phyloP scores from a whole-genome alignment of 2,797 vertebrate species.

The Podarcis lilfordi region DNA sequence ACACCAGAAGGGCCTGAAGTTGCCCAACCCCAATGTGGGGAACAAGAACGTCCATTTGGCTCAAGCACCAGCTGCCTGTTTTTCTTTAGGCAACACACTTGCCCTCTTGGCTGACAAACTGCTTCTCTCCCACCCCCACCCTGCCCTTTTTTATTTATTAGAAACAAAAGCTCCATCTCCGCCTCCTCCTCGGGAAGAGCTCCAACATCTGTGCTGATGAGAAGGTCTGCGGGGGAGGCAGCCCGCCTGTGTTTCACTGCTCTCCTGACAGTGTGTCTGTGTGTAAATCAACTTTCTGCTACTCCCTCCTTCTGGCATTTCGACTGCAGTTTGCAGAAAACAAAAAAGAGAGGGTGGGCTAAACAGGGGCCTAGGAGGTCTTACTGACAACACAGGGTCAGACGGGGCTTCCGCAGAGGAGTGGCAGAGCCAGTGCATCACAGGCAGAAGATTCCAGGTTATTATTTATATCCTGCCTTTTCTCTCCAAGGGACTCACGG shows the following conservation, averaged over 20 bases:
- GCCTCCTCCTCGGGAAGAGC: background rate
- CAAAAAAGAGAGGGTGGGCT: no score
- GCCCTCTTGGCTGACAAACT: background rate
- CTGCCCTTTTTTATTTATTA: background rate
- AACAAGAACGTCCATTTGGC: no score
- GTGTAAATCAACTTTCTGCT: background rate
- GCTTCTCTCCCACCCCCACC: background rate
- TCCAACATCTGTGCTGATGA: background rate
- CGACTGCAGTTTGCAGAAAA: background rate
- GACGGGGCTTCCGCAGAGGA: background rate
- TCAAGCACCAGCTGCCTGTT: no score
- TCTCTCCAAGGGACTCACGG: no score
- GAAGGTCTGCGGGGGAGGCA: background rate
- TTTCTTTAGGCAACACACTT: no score
- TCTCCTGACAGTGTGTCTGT: background rate
- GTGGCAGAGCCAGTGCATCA: background rate
- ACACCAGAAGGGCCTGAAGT: no score
- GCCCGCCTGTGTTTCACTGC: background rate
- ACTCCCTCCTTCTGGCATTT: background rate
- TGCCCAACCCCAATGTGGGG: no score
- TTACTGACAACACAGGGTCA: no score
- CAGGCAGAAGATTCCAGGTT: background rate
- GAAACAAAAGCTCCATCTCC: background rate
- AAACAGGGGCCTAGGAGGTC: background rate
- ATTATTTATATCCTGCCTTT: no score